These are phyloP conservation scores for Drosophila vallismaia DNA, from an alignment of 2,888 invertebrate genomes.

Conservation along the genomic window DNA sequence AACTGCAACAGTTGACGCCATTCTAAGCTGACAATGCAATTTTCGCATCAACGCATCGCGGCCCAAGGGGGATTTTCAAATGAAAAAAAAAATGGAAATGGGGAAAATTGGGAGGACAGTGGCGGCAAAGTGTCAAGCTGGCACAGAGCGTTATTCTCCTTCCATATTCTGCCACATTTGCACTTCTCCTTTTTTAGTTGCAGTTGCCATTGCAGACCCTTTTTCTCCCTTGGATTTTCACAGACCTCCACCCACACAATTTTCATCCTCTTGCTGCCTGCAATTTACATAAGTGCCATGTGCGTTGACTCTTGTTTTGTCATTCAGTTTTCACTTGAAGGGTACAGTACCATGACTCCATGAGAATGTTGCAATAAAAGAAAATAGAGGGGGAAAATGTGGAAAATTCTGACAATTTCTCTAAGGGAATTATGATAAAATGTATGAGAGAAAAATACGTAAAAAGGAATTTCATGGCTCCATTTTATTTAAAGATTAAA, in stretches of 20 bases:
- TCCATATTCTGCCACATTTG: constrained; percentile 17
- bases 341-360: constrained; percentile 12
- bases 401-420: constrained; percentile 10
- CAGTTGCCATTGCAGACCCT: constrained; percentile 1
- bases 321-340: constrained; percentile 18
- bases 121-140: constrained; percentile 21
- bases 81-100: not conserved
- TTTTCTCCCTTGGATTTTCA: not conserved
- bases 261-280: constrained; percentile 21
- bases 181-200: constrained; percentile 35
- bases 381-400: constrained; percentile 7
- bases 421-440: constrained; percentile 5
- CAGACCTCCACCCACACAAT: constrained; percentile 5
- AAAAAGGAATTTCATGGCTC: not conserved
- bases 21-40: constrained; percentile 61
- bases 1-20: constrained; percentile 51
- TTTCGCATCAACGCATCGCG: constrained; percentile 51
- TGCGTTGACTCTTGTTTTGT: constrained; percentile 37
- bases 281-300: constrained; percentile 52
- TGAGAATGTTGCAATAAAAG: constrained; percentile 22
- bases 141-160: constrained; percentile 1
- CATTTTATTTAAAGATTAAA: not conserved
- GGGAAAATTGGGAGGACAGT: not conserved
- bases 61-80: constrained; percentile 7
- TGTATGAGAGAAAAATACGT: not conserved